Base-by-base conservation (phyloP, 2,797 vertebrate species). In the Florisuga fusca region DNA sequence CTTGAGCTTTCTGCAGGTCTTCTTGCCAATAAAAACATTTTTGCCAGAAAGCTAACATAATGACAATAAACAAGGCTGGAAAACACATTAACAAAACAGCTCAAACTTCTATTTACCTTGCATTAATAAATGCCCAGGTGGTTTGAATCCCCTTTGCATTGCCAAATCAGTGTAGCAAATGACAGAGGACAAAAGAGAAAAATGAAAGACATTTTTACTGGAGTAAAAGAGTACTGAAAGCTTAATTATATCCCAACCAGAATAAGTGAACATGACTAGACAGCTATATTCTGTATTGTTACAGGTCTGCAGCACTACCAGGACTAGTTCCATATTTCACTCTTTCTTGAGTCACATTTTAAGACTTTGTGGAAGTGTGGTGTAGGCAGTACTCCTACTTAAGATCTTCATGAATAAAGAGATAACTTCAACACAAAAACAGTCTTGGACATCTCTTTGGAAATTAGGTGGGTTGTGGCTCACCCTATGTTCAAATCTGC, bases 111-210 rank as follows among this genome's bases (percentile, higher is more conserved):
- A 33, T 95, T 95, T 95, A 83, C 36, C 9, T 41, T 84, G 18
- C 27, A 87, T 79, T 95, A 89, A 87, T 79, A 88, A 91, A 87
- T 79, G 15, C 18, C 41, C 63, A 78, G 29, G 74, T 93, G 73
- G 22, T 93, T 93, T 86, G 85, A 92, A 93, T 93, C 25, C 8
- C 51, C 9, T 95, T 90, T 92, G 84, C 51, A 45, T 75, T 86
- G 29, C 29, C 84, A 90, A 94, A 90, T 86, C 79, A 74, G 26
- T 41, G 63, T 41, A 82, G 19, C 19, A 77, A 93, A 91, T 80
- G 78, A 85, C 75, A 82, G 53, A 92, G 57, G 64, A 84, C 68
- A 87, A 61, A 22, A 79, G 21, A 26, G 14, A 17, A 84, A 90
- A 87, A 69, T 57, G 59, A 91, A 91, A 88, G 45, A 6, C 41